A percentile compares a stretch with the other conserved stretches of the same genome.
Conservation (phyloP, 2,113 vertebrate species). For the Centropus unirufus region DNA sequence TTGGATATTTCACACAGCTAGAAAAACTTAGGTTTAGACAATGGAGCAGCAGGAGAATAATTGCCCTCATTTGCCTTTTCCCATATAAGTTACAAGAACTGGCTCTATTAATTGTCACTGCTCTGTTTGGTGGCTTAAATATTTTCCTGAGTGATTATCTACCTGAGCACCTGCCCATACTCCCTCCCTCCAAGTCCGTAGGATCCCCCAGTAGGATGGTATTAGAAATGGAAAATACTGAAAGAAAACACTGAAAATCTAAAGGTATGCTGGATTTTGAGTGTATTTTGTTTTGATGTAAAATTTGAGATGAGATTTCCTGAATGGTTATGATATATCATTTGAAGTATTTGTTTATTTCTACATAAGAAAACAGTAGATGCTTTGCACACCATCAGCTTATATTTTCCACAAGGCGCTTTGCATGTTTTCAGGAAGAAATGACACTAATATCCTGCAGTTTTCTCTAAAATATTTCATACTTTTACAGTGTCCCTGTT, state of each 20-base stretch:
- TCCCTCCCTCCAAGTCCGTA: background rate
- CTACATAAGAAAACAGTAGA: conserved; percentile 58
- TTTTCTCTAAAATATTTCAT: conserved; percentile 70
- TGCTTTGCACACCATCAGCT: conserved; percentile 55
- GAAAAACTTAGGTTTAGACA: background rate
- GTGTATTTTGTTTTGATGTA: background rate
- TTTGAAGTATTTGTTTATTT: conserved; percentile 66
- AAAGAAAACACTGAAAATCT: background rate
- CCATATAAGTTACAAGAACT: background rate
- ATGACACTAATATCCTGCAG: conserved; percentile 42
- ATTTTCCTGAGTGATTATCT: background rate
- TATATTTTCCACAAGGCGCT: conserved; percentile 49
- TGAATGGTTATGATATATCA: conserved; percentile 51
- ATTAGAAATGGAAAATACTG: background rate
- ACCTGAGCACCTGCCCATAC: background rate
- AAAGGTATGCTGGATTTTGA: background rate
- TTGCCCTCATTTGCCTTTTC: background rate
- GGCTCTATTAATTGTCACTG: background rate
- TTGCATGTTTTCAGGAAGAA: conserved; percentile 65
- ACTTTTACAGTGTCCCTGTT: conserved; percentile 55
- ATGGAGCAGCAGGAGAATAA: background rate
- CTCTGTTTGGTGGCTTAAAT: background rate
- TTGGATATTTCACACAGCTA: background rate
- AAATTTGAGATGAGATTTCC: conserved; percentile 25
- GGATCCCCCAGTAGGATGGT: background rate